Conservation (phyloP, 2,888 invertebrate species). For the Petrolisthes cinctipes region DNA sequence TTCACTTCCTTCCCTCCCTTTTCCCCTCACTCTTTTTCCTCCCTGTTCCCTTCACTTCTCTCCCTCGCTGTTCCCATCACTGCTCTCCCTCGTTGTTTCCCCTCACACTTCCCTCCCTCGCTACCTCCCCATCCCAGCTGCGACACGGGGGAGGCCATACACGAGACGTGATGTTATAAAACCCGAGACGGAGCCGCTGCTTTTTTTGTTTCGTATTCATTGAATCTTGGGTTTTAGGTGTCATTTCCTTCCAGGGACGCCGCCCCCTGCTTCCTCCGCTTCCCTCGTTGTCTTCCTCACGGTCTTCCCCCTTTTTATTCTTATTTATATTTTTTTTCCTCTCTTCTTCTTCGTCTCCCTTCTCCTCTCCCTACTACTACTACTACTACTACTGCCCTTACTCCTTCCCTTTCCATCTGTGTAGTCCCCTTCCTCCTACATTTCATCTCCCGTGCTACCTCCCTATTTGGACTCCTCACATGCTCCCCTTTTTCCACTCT, state of each 20-base stretch:
- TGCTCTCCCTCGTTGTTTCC: too few species aligned
- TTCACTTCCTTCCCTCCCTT: too few species aligned
- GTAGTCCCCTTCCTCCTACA: not conserved
- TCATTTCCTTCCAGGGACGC: not conserved
- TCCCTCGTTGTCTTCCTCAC: not conserved
- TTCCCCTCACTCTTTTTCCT: not conserved
- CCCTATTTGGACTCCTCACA: not conserved
- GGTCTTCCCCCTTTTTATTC: not conserved
- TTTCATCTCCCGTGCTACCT: not conserved
- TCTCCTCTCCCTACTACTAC: not conserved
- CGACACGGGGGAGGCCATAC: not conserved
- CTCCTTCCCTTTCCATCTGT: not conserved
- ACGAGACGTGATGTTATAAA: conserved; percentile 9
- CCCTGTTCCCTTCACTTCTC: not conserved
- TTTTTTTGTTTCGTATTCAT: conserved; percentile 11
- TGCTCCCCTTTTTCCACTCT: too few species aligned
- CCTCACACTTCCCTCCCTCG: not conserved
- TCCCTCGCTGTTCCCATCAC: not conserved
- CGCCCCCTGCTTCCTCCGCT: not conserved
- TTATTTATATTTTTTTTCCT: not conserved
- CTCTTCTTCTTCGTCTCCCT: not conserved
- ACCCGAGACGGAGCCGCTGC: not conserved
- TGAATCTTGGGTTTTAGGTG: conserved; percentile 16
- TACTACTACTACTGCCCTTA: not conserved
- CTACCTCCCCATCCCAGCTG: not conserved